phyloP scores from a whole-genome alignment of 2,797 vertebrate genomes.

The Australoheros facetus region DNA sequence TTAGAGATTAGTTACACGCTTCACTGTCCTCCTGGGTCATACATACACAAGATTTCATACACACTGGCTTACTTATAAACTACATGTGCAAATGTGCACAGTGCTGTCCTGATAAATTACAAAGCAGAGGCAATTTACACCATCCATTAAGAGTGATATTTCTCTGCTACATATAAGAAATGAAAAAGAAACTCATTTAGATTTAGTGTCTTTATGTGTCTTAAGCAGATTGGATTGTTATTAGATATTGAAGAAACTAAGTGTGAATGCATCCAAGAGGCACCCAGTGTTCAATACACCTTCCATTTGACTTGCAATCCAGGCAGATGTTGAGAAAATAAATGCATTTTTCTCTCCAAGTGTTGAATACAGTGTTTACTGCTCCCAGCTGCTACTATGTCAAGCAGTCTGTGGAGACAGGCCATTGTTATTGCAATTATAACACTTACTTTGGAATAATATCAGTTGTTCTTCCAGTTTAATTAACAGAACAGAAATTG shows the following conservation, averaged over 20 bases:
- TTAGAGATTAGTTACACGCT: not conserved
- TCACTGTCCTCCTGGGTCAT: not conserved
- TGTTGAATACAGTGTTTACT: not conserved
- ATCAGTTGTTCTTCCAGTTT: not conserved
- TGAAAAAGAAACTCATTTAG: not conserved
- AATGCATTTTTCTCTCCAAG: not conserved
- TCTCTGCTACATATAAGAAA: not conserved
- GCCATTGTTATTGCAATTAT: not conserved
- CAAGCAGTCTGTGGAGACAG: not conserved
- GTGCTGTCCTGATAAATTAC: not conserved
- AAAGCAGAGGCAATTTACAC: not conserved
- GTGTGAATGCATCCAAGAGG: not conserved
- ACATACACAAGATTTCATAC: not conserved
- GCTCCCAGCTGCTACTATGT: not conserved
- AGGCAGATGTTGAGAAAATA: not conserved
- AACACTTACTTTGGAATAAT: not conserved
- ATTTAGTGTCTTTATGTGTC: not conserved
- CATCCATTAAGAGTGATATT: not conserved
- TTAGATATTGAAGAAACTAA: not conserved
- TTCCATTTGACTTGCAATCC: not conserved
- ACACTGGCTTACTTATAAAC: not conserved
- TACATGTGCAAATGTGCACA: too few species aligned
- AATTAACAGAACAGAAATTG: not conserved
- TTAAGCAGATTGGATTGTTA: not conserved
- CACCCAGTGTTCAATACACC: not conserved